Base-by-base conservation (phyloP, 2,113 vertebrate species). In the Euleptes europaea region DNA sequence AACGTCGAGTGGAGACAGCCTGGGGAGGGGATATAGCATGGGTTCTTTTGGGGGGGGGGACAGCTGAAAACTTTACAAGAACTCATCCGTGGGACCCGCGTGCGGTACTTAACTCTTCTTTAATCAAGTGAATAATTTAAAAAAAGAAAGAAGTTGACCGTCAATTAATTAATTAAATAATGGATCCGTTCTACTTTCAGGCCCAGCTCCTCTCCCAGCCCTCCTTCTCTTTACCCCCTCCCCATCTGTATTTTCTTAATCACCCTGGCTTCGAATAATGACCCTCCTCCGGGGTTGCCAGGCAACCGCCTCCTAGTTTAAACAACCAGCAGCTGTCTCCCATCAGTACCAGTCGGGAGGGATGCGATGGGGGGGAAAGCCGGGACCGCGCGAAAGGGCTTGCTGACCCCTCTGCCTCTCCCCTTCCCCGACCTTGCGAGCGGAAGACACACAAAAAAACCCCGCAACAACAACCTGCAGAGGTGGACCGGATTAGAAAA, bases 151-250 rank as follows among this genome's bases (percentile, higher is more conserved):
- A 94, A 96, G 95, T 96, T 96, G 96, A 96, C 96, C 95, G 95
- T 95, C 97, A 97, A 95, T 96, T 96, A 96, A 93, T 95, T 96
- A 96, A 95, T 96, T 95, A 96, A 96, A 96, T 95, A 95, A 96
- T 94, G 95, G 95, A 94, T 93, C 94, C 92, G 91, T 92, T 95
- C 96, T 94, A 91, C 94, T 96, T 96, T 95, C 94, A 93, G 92
- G 94, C 92, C 84, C 23, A 17, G 4, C 28, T 26, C 15, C 23
- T 12, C 5, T 35, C n/a, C 47, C 33, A 5, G 3, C 7, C 70
- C 13, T 38, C 6, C 10, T 54, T 21, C 49, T 51, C 15, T 31
- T 44, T 15, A 15, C 13, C 49, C 5, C 94, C 94, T 86, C 84
- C 77, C n/a, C n/a, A n/a, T 66, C 54, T 83, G 81, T 88, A 80